Evolutionary conservation across 2,113 vertebrate species (phyloP).

Genomic region (Caloenas nicobarica): DNA sequence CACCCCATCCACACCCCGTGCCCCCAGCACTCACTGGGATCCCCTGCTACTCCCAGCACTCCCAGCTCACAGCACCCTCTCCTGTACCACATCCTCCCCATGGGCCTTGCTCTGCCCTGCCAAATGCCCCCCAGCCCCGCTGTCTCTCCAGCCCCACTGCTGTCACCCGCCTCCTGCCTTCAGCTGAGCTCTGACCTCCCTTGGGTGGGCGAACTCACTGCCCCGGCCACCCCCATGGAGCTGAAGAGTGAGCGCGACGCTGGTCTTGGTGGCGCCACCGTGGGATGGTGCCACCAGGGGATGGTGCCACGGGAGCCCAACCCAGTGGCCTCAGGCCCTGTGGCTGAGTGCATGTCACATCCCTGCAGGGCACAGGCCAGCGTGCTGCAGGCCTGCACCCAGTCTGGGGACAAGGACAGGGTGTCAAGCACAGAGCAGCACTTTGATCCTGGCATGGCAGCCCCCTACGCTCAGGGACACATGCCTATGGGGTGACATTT

Average conservation of each 20-base stretch:
- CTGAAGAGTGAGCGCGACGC: fast-evolving
- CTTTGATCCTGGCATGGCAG: too few relatives aligned
- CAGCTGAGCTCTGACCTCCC: background rate
- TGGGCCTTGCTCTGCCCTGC: background rate
- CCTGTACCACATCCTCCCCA: fast-evolving
- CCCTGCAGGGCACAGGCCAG: too few relatives aligned
- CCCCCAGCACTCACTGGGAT: background rate
- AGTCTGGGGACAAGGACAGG: too few relatives aligned
- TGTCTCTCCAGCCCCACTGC: background rate
- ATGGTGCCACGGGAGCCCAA: fast-evolving
- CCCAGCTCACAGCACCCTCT: background rate
- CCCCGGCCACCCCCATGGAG: background rate
- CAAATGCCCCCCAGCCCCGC: background rate
- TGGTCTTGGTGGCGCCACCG: fast-evolving
- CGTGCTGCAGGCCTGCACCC: too few relatives aligned
- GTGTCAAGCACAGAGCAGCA: too few relatives aligned
- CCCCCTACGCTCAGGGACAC: background rate
- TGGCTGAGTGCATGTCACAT: background rate
- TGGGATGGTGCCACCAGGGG: background rate
- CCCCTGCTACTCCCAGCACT: too few relatives aligned
- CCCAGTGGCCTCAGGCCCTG: fast-evolving
- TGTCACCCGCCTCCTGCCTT: background rate
- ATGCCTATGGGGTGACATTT: background rate
- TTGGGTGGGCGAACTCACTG: background rate
- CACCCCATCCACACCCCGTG: too few relatives aligned